Conservation (phyloP, 2,113 vertebrate species). For the Chrysochloris asiatica region DNA sequence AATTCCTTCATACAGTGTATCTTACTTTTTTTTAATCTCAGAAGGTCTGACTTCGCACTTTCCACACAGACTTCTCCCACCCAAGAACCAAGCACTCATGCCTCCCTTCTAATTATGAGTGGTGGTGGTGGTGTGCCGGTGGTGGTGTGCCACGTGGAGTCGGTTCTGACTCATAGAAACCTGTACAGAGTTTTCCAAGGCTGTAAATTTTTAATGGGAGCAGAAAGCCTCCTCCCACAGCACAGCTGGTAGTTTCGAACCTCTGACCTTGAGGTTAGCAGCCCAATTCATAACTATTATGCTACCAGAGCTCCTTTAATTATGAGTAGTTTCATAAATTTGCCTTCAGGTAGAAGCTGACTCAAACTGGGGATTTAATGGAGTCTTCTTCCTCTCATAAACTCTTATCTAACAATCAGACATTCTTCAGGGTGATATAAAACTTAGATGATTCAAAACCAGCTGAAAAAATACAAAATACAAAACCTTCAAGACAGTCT, state of each 20-base stretch:
- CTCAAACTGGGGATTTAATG: not conserved
- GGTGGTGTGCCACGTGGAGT: too few relatives aligned
- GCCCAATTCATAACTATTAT: too few relatives aligned
- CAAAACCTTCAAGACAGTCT: not conserved
- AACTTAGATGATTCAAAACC: not conserved
- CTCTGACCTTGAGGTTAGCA: too few relatives aligned
- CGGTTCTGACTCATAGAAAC: too few relatives aligned
- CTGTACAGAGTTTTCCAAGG: too few relatives aligned
- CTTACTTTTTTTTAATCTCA: not conserved
- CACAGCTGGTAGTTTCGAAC: too few relatives aligned
- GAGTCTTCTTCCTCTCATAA: not conserved
- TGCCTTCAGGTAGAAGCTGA: conserved; percentile 20
- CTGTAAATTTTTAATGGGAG: too few relatives aligned
- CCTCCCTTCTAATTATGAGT: conserved; percentile 18
- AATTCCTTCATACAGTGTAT: not conserved
- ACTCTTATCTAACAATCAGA: conserved; percentile 4
- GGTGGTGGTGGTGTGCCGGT: too few relatives aligned
- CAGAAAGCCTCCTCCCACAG: too few relatives aligned
- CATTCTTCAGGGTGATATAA: not conserved
- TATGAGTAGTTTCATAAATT: conserved; percentile 15
- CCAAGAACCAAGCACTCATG: not conserved
- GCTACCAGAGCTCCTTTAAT: too few relatives aligned
- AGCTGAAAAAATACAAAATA: not conserved
- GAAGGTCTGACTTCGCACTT: not conserved
- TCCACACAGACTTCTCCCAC: not conserved